Base-by-base conservation (phyloP, 35 echinoderm and acorn worm genomes). In the Ptychodera flava region DNA sequence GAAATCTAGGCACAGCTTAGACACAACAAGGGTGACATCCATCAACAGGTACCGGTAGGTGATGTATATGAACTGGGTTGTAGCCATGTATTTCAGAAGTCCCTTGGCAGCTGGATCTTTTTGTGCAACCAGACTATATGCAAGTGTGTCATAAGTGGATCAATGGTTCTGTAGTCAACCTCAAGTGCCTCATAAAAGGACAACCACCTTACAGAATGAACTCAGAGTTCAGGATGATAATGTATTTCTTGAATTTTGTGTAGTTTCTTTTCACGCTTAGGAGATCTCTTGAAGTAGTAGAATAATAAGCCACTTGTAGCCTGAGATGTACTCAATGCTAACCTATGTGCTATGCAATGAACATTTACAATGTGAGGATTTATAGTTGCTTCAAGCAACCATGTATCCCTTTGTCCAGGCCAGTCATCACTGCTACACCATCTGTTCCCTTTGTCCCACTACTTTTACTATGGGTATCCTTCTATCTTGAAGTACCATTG, bases 391-490 rank as follows among this genome's bases (percentile, higher is more conserved):
- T 1, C 45, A 86, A 1, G 28, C 30, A 28, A 12, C 45, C 32
- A 78, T 45, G 45, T 32, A 86, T n/a, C 30, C 85, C 85, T 28
- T 77, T 86, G 6, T 86, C 28, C 14, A 78, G 31, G 22, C 45
- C 85, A n/a, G 33, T n/a, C 85, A 86, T 86, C 0, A 78, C 76
- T 0, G 85, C 0, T 0, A 75, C 85, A 33, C 85, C 85, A 34
- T 86, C 85, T 86, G 85, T 78, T 33, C 85, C 85, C 64, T 77
- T n/a, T n/a, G 33, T 14, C 53, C 85, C 64, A 86, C 85, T 64
- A 64, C 45, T 22, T 64, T 64, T 64, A 12, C 45, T 64, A 64
- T 64, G 22, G 45, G 45, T 64, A 64, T 64, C 45, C 22, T 22
- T 64, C 45, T 64, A 6, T 64, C 22, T 22, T 64, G 45, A 6